A percentile compares a stretch with the other conserved stretches of the same genome.
These are phyloP conservation scores for Beroe forskalii DNA, from an alignment of 37 sponge, comb jelly and placozoan genomes.

Conservation along the genomic window DNA sequence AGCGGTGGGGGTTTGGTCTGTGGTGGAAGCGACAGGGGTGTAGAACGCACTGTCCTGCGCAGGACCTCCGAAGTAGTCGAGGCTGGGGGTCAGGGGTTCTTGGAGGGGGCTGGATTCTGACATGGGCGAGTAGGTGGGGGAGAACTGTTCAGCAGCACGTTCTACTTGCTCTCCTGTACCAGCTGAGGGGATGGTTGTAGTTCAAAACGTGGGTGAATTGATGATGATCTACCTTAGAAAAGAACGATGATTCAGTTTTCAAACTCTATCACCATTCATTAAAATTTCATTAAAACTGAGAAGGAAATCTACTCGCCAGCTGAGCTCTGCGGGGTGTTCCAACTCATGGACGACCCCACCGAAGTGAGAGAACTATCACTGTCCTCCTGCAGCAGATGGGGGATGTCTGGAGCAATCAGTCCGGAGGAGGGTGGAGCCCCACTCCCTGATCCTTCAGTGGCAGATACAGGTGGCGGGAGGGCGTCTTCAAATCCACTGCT, in stretches of 20 bases:
- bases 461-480: neutral
- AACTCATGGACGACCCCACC: neutral
- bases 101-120: neutral
- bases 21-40: too few species aligned
- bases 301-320: neutral
- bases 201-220: too few species aligned
- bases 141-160: neutral
- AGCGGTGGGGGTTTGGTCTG: neutral
- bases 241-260: too few species aligned
- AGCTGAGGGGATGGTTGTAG: too few species aligned
- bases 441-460: neutral
- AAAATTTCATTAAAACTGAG: too few species aligned
- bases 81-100: too few species aligned
- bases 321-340: slow-evolving; percentile 1
- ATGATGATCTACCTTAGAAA: too few species aligned
- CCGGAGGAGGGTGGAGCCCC: neutral
- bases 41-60: too few species aligned
- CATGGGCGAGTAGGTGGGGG: slow-evolving; percentile 35
- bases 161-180: too few species aligned
- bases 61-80: too few species aligned
- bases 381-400: neutral
- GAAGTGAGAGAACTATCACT: slow-evolving; percentile 44
- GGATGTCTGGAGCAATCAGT: neutral
- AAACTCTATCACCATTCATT: too few species aligned
- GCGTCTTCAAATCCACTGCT: neutral